Evolutionary conservation across 35 echinoderm and acorn worm genomes (phyloP).

Genomic region (Amphiura filiformis): DNA sequence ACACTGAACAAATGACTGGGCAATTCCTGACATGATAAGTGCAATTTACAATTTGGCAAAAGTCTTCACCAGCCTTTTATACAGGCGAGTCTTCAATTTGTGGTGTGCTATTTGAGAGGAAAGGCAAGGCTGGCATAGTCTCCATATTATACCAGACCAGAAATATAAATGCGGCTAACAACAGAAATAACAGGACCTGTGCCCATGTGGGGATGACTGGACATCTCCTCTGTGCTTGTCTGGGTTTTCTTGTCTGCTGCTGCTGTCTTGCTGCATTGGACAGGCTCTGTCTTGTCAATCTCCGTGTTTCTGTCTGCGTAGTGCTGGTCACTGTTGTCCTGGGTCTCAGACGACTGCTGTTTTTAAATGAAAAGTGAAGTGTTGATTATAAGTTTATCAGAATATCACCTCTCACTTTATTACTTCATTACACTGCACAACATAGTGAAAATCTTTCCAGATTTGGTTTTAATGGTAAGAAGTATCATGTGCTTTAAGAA

Average conservation of each 20-base stretch:
- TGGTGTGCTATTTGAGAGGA: not conserved
- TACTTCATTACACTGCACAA: too few species aligned
- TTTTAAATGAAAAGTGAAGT: too few species aligned
- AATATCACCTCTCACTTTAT: too few species aligned
- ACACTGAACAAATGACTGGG: too few species aligned
- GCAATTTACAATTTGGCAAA: not conserved
- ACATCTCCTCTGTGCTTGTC: not conserved
- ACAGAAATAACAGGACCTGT: slow-evolving; percentile 11
- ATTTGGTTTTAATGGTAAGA: too few species aligned
- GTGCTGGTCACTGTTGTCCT: not conserved
- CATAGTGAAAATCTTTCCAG: too few species aligned
- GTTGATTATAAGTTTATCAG: too few species aligned
- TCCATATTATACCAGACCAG: slow-evolving; percentile 34
- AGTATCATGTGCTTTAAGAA: too few species aligned
- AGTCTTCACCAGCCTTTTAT: not conserved
- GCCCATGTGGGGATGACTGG: slow-evolving; percentile 15
- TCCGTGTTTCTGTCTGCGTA: not conserved
- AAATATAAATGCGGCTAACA: slow-evolving; percentile 4
- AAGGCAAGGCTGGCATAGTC: not conserved
- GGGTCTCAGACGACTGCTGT: not conserved
- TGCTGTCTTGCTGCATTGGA: not conserved
- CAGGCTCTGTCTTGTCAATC: not conserved
- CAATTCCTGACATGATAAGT: too few species aligned
- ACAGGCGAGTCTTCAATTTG: not conserved
- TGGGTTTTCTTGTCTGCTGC: not conserved